A percentile compares a stretch with the other conserved stretches of the same genome.
Conservation (phyloP, 2,888 invertebrate genomes). For the Drymonia ruficornis region DNA sequence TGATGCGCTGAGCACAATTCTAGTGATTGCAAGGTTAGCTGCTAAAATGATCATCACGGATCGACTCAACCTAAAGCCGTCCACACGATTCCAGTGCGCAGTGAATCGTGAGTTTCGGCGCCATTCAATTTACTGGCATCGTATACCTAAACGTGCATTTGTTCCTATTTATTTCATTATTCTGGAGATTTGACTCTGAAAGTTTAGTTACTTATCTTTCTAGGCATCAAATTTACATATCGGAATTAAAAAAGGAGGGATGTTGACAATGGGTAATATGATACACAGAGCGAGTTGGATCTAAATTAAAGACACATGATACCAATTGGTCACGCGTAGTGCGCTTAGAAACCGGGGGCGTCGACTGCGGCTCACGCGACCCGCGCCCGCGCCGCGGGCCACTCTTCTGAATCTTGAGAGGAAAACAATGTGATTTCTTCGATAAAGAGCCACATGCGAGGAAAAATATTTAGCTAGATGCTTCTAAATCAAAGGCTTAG, state of each 20-base stretch:
- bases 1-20: no score
- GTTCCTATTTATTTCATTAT: no score
- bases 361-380: conserved; percentile 69
- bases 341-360: conserved; percentile 72
- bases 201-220: no score
- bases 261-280: conserved; percentile 42
- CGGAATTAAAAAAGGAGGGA: conserved; percentile 1
- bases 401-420: conserved; percentile 69
- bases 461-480: conserved; percentile 20
- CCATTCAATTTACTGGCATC: no score
- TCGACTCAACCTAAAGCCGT: no score
- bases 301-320: conserved; percentile 62
- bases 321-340: conserved; percentile 72
- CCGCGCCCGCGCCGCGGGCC: conserved; percentile 51
- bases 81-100: no score
- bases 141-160: no score
- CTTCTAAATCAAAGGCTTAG: no score
- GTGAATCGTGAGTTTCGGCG: no score
- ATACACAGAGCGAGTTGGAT: conserved; percentile 43
- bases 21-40: no score
- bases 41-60: no score
- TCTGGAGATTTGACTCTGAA: not conserved
- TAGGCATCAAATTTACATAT: no score
- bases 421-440: conserved; percentile 75
- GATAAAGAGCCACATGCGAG: conserved; percentile 48